Conservation (phyloP, 2,113 vertebrate genomes). For the Amphiprion ocellaris region DNA sequence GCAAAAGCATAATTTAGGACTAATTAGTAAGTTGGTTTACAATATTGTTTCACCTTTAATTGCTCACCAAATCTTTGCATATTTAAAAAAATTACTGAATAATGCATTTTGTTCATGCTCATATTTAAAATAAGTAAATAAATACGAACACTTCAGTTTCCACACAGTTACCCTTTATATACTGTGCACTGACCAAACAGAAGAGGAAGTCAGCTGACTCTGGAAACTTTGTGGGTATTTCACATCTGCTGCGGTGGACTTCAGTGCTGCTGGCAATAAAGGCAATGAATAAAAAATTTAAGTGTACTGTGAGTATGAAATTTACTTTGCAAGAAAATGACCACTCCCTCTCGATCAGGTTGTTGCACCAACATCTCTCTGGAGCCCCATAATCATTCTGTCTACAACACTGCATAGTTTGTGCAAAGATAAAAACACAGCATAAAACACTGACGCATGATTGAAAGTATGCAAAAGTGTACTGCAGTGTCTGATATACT, state of each 20-base stretch:
- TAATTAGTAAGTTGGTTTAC: no score
- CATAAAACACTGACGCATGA: not conserved
- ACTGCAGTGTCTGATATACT: not conserved
- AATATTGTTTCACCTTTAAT: no score
- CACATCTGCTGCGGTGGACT: conserved; percentile 27
- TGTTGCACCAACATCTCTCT: not conserved
- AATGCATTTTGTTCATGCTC: no score
- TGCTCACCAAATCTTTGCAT: no score
- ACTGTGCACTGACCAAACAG: not conserved
- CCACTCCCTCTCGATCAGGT: not conserved
- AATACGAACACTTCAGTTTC: not conserved
- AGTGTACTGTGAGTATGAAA: not conserved
- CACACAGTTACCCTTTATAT: not conserved
- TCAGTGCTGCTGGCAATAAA: conserved; percentile 7
- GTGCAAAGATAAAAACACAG: not conserved
- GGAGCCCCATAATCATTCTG: not conserved
- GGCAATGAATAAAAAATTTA: not conserved
- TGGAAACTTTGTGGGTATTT: not conserved
- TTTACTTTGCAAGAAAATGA: not conserved
- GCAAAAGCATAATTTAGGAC: no score
- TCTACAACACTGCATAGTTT: not conserved
- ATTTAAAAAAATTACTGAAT: no score
- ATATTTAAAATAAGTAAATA: no score
- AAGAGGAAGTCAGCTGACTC: not conserved
- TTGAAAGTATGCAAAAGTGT: not conserved